Evolutionary conservation across 2,113 vertebrate genomes (phyloP), one percentile per base, ranked within the genome.

Genomic region (Bagarius yarrelli): DNA sequence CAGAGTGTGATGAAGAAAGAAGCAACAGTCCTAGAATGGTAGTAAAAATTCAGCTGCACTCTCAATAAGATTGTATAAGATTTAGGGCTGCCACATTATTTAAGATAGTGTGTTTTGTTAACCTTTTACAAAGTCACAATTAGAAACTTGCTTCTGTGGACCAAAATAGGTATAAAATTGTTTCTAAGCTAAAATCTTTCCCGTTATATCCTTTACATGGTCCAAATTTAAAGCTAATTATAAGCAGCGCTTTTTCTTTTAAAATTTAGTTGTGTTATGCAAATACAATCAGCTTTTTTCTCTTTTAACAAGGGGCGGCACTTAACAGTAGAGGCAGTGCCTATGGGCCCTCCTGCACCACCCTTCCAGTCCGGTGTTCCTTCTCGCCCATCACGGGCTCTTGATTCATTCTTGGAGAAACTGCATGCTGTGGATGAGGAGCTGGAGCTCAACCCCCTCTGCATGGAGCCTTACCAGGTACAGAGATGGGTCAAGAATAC

Each of bases 371-470:
- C 85, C 13, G 47, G 57, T 47, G 67, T 74, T 13, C 88, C 86
- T 34, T 88, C 75, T 0, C 91, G 91, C 16, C 87, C 92, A 2
- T 81, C 15, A 8, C 92, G 90, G 77, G 89, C 89, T 66, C 89
- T 82, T 25, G 95, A 96, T 80, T 93, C 90, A 78, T 96, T 95
- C 88, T 94, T 96, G 93, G 95, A 96, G 89, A 95, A 95, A 84
- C 85, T 96, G 23, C 92, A 96, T 0, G 95, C 95, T 0, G 95
- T 96, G 78, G 96, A 98, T 60, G 95, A 95, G 13, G 96, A 98
- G 75, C 60, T 98, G 86, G 94, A 93, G 12, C 93, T 91, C 0
- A 94, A 93, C 86, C 91, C 93, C 0, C 82, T 95, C 8, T 95
- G 93, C 89, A 90, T 95, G 87, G 94, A 93, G 52, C 89, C 93